Evolutionary conservation across 2,113 vertebrate species (phyloP).

Genomic region (Bubo bubo): DNA sequence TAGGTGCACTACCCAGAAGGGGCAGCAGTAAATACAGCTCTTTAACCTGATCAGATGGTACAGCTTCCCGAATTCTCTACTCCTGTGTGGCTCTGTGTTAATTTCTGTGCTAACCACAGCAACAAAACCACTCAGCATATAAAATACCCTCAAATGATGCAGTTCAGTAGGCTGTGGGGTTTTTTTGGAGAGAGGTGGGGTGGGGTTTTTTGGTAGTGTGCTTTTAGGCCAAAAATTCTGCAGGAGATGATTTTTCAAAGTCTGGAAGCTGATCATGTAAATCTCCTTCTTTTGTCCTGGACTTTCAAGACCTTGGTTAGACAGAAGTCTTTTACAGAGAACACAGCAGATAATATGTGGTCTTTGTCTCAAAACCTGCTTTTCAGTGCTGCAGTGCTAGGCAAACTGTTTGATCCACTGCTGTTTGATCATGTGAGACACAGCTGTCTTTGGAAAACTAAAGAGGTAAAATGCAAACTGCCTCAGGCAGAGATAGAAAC

Average conservation of each 20-base stretch:
- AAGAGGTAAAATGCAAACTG: conserved; percentile 42
- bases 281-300: background rate
- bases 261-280: background rate
- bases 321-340: background rate
- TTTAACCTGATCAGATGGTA: background rate
- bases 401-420: conserved; percentile 47
- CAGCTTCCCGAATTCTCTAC: background rate
- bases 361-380: conserved; percentile 35
- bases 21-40: background rate
- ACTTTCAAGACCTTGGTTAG: background rate
- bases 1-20: background rate
- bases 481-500: conserved; percentile 39
- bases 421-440: conserved; percentile 40
- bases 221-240: background rate
- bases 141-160: background rate
- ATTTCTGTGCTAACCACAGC: background rate
- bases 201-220: background rate
- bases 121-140: background rate
- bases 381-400: background rate
- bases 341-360: background rate
- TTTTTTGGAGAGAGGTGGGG: accelerated
- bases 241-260: background rate
- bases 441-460: conserved; percentile 29
- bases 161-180: background rate
- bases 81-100: background rate